phyloP scores from a whole-genome alignment of 2,797 vertebrate species.

The Mionectes olivaceus region DNA sequence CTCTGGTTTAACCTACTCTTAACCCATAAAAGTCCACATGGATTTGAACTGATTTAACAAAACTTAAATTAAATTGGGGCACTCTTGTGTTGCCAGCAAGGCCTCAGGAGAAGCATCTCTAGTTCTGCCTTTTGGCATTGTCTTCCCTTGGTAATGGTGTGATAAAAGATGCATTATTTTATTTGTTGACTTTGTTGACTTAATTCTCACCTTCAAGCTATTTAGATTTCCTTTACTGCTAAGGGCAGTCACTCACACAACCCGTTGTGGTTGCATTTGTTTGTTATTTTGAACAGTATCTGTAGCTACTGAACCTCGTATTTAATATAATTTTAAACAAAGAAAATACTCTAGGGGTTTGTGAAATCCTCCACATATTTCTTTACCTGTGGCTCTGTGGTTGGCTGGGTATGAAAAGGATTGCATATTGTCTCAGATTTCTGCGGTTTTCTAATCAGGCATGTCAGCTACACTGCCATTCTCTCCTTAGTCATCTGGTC shows the following conservation, averaged over 20 bases:
- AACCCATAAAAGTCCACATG: conserved; percentile 26
- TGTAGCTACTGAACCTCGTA: neutral
- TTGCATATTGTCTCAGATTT: neutral
- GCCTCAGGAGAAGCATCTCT: conserved; percentile 57
- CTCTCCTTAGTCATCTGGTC: neutral
- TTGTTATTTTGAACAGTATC: conserved; percentile 34
- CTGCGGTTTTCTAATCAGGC: neutral
- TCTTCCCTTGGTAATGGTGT: conserved; percentile 52
- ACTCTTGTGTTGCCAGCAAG: conserved; percentile 44
- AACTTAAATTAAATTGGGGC: conserved; percentile 62
- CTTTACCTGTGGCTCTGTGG: neutral
- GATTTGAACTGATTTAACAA: conserved; percentile 58
- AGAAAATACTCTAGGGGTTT: neutral
- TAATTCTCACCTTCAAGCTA: conserved; percentile 58
- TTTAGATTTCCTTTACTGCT: conserved; percentile 25
- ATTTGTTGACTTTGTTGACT: conserved; percentile 65
- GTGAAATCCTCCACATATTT: neutral
- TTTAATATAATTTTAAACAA: conserved; percentile 16
- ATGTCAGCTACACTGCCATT: rapidly evolving
- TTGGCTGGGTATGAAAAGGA: neutral
- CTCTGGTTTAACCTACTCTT: conserved; percentile 56
- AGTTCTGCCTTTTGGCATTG: conserved; percentile 62
- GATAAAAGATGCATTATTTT: conserved; percentile 66
- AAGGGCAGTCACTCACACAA: neutral
- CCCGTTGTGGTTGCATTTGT: conserved; percentile 4